Evolutionary conservation across 2,888 invertebrate genomes (phyloP), one percentile per base, ranked within the genome.

Genomic region (Nemoura dubitans): DNA sequence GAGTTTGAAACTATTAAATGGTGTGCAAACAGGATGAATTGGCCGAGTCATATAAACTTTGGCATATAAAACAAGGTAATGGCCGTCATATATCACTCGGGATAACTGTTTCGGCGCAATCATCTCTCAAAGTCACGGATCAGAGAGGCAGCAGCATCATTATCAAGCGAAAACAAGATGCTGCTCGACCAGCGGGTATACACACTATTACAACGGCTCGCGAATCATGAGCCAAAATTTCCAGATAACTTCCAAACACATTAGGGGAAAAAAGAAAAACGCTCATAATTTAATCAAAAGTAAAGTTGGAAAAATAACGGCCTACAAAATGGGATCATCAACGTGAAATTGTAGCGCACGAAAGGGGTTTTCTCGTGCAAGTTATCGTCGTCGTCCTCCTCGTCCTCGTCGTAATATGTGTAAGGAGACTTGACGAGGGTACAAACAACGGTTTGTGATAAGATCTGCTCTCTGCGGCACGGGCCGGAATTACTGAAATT

Each of bases 381-480:
- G 59, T 59, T 59, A 59, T 21, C 36, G 36, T 36, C 36, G 36
- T n/a, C 36, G 36, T 36, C 36, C 36, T 3, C 36, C 36, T 3
- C 36, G 59, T 59, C 59, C 2, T 10, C 1, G 14, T 2, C 59
- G 14, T 59, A 59, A 59, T 59, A 59, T 59, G 36, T 36, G 36
- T 36, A 21, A 59, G 59, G 21, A 59, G 59, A 59, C 59, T 26
- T 78, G 78, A 26, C 78, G 78, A 78, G 78, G 78, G 78, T 78
- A 26, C 28, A 78, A 26, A 78, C 28, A 78, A 78, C 16, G 59
- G 59, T 10, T 21, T 59, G 59, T 59, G 59, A 59, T 59, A 59
- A 59, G 59, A 59, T 59, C 59, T 59, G 59, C 59, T 59, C 59
- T 59, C 59, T 1, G 59, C 59, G 59, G 16, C 59, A 59, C 59